These are phyloP conservation scores for Lasioglossum oenotherae DNA, from an alignment of 2,888 invertebrate genomes.

Conservation along the genomic window DNA sequence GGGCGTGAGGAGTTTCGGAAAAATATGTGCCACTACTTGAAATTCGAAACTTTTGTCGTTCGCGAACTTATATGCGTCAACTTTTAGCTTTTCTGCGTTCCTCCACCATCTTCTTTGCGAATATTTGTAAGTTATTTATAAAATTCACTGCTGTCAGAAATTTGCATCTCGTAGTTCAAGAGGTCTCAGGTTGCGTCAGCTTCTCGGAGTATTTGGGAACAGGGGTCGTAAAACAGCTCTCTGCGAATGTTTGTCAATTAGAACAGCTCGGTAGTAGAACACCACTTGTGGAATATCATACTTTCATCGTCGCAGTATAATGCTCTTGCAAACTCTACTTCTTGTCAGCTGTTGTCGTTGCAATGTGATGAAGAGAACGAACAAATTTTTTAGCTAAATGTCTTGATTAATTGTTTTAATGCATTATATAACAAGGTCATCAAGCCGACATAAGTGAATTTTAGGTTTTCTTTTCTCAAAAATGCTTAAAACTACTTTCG, in stretches of 20 bases:
- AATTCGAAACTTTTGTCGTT: constrained; percentile 5
- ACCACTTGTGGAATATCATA: not conserved
- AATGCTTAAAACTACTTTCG: too few species aligned
- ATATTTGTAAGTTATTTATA: not conserved
- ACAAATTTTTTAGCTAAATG: not conserved
- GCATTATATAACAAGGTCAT: not conserved
- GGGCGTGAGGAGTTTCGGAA: not conserved
- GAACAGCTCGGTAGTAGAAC: not conserved
- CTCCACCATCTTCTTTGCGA: not conserved
- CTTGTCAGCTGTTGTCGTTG: not conserved
- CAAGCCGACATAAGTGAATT: not conserved
- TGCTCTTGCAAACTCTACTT: not conserved
- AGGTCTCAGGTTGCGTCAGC: not conserved
- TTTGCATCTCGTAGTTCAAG: not conserved
- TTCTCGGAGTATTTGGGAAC: not conserved
- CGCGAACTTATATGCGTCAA: not conserved
- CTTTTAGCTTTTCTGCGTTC: not conserved
- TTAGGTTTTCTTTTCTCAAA: not conserved
- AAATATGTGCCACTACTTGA: not conserved
- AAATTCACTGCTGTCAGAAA: not conserved
- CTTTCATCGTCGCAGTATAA: not conserved
- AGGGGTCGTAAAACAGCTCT: not conserved
- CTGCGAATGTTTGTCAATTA: not conserved
- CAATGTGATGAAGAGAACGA: not conserved
- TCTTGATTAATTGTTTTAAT: not conserved